Base-by-base conservation (phyloP, 2,797 vertebrate species). In the Columba guinea region DNA sequence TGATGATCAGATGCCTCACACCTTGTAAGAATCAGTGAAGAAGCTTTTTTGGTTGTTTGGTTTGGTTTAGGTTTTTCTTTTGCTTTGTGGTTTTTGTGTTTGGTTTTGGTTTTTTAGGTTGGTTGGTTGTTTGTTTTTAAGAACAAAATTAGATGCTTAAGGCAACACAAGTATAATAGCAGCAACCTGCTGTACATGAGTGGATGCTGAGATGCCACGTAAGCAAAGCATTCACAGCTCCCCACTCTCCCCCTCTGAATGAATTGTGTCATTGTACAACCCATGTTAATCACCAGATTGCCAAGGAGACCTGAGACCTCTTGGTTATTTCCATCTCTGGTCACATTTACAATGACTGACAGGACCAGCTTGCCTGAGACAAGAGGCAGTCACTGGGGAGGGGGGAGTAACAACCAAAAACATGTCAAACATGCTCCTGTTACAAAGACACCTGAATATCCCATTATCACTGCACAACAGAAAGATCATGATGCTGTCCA, bases 231-330 rank as follows among this genome's bases (percentile, higher is more conserved):
- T n/a, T 62, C 53, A 41, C 39, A 77, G 7, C 39, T 39, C 39
- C 35, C 49, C 9, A 1, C 37, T 53, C 6, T 2, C 44, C 26
- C 26, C 60, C 44, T 77, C 5, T 56, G 41, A 53, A 80, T 62
- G 58, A 74, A 77, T 46, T 34, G n/a, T 5, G 0, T 35, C 37
- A 37, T 20, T 55, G 32, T 51, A 59, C 19, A 65, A 44, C 41
- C 67, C 3, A 0, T 0, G 0, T 64, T 62, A 69, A 46, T 48
- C 14, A 2, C 21, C 39, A n/a, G 23, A 85, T 51, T 67, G 44
- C 62, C 70, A 71, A 84, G 65, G 51, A 87, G 39, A 91, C 17
- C 37, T 0, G 7, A 71, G 39, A 56, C 22, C 49, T 68, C 58
- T 37, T 56, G 23, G 15, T 52, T 91, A 52, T 24, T 87, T 70